Percentiles rank a stretch among this genome's conserved stretches.
Conservation (phyloP, 2,797 vertebrate species). For the Moxostoma hubbsi region DNA sequence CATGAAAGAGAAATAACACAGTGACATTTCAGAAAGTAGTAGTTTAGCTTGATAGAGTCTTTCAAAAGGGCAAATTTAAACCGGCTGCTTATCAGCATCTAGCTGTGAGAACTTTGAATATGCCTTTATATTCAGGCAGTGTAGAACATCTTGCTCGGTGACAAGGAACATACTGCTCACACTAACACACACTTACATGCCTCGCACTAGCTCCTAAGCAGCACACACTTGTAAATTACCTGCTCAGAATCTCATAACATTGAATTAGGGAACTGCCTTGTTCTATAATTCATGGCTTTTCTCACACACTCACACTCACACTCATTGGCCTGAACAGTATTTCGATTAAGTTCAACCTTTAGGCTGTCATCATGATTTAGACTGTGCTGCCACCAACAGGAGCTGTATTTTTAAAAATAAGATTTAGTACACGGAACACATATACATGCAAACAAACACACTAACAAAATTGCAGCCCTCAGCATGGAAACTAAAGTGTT, state of each 20-base stretch:
- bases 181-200: conserved; percentile 16
- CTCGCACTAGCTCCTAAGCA: conserved; percentile 5
- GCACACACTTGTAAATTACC: conserved; percentile 52
- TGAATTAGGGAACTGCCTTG: conserved; percentile 53
- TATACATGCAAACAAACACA: conserved; percentile 31
- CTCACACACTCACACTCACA: neutral
- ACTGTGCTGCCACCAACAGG: conserved; percentile 50
- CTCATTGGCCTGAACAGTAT: conserved; percentile 16
- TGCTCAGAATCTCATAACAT: conserved; percentile 53
- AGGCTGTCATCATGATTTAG: conserved; percentile 52
- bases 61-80: conserved; percentile 30
- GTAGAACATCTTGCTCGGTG: conserved; percentile 12
- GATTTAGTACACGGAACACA: conserved; percentile 29
- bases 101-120: neutral
- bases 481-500: conserved; percentile 4
- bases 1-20: neutral
- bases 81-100: conserved; percentile 16
- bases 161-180: conserved; percentile 33
- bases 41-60: conserved; percentile 18
- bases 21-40: conserved; percentile 36
- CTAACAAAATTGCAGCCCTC: conserved; percentile 35
- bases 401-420: conserved; percentile 44
- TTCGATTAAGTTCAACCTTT: conserved; percentile 53
- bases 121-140: conserved; percentile 35
- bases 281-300: conserved; percentile 57